phyloP scores from a whole-genome alignment of 1,140 invertebrate genomes.

The Teleopsis dalmanni region DNA sequence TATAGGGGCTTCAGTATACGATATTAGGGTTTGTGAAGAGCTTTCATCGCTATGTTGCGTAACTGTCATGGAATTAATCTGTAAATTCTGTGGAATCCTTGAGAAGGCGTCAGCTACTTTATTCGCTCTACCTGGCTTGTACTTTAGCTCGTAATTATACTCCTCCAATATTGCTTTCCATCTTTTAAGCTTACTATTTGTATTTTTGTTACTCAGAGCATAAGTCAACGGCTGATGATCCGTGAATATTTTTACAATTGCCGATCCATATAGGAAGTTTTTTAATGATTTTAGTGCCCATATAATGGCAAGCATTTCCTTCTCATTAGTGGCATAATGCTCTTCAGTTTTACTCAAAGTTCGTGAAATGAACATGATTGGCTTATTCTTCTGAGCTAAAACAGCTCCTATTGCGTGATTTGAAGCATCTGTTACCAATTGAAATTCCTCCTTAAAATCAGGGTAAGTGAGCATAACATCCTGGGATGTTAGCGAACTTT shows the following conservation, averaged over 20 bases:
- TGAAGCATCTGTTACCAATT: no score
- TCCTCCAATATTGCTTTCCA: conserved; percentile 6
- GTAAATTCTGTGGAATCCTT: neutral
- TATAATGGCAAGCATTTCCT: no score
- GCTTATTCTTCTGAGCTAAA: no score
- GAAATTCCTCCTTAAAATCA: no score
- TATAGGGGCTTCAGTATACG: neutral
- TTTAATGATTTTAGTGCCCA: no score
- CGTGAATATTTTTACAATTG: neutral
- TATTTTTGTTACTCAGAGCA: conserved; percentile 3
- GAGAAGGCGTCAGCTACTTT: conserved; percentile 7
- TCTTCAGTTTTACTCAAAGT: no score
- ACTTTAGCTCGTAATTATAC: conserved; percentile 4
- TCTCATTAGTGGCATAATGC: no score
- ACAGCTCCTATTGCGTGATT: no score
- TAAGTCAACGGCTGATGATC: neutral
- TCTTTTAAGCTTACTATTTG: conserved; percentile 3
- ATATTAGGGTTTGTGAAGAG: neutral
- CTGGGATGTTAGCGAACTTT: no score
- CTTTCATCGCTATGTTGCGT: conserved; percentile 3
- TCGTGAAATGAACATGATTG: no score
- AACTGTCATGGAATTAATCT: neutral
- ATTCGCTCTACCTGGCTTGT: conserved; percentile 2
- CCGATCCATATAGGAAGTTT: no score
- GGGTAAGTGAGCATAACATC: no score